phyloP scores from a whole-genome alignment of 2,113 vertebrate species.

The Potamarius usumacintae region DNA sequence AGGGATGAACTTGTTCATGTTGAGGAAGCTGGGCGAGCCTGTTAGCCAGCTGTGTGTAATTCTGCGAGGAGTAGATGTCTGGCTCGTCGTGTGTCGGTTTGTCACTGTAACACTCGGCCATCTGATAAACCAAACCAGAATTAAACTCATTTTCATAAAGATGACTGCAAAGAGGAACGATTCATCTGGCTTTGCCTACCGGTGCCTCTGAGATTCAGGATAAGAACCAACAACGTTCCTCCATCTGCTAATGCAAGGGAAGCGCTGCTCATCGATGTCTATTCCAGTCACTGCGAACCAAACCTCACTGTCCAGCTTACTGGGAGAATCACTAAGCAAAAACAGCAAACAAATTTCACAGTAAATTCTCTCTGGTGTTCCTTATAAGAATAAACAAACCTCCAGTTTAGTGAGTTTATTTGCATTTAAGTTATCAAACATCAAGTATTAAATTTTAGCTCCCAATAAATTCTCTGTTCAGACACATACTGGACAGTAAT shows the following conservation, averaged over 20 bases:
- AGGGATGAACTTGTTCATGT: neutral
- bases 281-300: conserved; percentile 75
- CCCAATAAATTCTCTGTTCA: neutral
- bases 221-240: conserved; percentile 74
- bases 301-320: conserved; percentile 85
- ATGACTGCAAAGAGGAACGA: neutral
- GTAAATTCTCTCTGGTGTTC: neutral
- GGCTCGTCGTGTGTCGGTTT: neutral
- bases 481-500: too few relatives aligned
- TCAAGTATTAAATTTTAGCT: neutral
- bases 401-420: too few relatives aligned
- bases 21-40: conserved; percentile 32
- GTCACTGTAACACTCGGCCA: conserved; percentile 16
- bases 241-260: conserved; percentile 81
- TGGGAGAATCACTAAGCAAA: conserved; percentile 78
- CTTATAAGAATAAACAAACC: too few relatives aligned
- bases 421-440: neutral
- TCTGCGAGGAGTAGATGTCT: conserved; percentile 7
- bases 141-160: neutral
- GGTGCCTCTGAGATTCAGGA: conserved; percentile 80
- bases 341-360: neutral
- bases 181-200: conserved; percentile 66
- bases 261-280: conserved; percentile 77
- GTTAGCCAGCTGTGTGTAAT: conserved; percentile 15
- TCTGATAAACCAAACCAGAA: conserved; percentile 1